These are phyloP conservation scores for Albula goreensis DNA, from an alignment of 2,113 vertebrate species.

Conservation along the genomic window DNA sequence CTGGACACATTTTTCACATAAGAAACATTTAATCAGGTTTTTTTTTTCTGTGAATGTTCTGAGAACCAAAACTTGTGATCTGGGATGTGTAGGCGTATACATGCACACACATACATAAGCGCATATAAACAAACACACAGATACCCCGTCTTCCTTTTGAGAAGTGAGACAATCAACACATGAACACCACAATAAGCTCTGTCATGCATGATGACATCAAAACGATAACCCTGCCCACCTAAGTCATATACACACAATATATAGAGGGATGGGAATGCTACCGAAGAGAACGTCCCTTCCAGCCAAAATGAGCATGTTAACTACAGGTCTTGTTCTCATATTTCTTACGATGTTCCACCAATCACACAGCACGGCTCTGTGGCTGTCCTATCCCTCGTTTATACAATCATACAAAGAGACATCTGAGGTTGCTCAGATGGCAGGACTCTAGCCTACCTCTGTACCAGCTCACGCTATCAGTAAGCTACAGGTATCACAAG, in stretches of 20 bases:
- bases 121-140: neutral
- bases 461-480: neutral
- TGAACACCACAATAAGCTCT: neutral
- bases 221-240: neutral
- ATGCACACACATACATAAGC: neutral
- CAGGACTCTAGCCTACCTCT: neutral
- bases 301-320: too few species aligned
- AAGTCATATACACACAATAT: neutral
- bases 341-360: too few species aligned
- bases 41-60: too few species aligned
- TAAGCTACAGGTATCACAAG: neutral
- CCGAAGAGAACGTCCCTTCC: too few species aligned
- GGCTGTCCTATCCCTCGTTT: neutral
- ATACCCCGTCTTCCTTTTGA: too few species aligned
- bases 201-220: neutral
- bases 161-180: too few species aligned
- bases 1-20: too few species aligned
- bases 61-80: too few species aligned
- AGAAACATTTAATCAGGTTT: too few species aligned
- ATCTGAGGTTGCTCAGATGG: neutral
- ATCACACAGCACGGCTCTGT: neutral
- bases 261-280: neutral
- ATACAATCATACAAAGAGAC: neutral
- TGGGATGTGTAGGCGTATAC: neutral
- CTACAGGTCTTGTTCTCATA: neutral